These are phyloP conservation scores for Hirtodrosophila trivittata DNA, from an alignment of 2,888 invertebrate species.

Conservation along the genomic window DNA sequence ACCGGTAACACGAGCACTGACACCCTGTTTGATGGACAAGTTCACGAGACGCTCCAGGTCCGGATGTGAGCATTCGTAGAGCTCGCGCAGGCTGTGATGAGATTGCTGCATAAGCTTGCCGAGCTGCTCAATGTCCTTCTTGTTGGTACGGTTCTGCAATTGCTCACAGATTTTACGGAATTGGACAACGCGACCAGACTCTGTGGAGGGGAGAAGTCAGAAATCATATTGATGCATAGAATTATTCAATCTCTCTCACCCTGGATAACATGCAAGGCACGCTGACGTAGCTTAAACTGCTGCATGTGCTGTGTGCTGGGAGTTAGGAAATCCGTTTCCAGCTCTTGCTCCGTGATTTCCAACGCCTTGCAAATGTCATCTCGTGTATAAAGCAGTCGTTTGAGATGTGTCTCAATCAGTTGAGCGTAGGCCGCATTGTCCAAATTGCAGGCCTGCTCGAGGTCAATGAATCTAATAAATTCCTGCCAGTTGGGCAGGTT, in stretches of 20 bases:
- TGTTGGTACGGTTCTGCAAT: slow-evolving; percentile 36
- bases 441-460: slow-evolving; percentile 88
- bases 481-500: slow-evolving; percentile 87
- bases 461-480: slow-evolving; percentile 88
- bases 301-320: slow-evolving; percentile 87
- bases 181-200: slow-evolving; percentile 92
- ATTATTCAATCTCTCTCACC: no score
- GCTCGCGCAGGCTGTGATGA: slow-evolving; percentile 91
- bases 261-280: slow-evolving; percentile 95
- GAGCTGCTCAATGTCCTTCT: slow-evolving; percentile 84
- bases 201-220: slow-evolving; percentile 83
- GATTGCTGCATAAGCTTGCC: slow-evolving; percentile 95
- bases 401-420: slow-evolving; percentile 87
- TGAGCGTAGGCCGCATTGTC: slow-evolving; percentile 88
- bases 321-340: slow-evolving; percentile 88
- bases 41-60: slow-evolving; percentile 93
- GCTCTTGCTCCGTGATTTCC: slow-evolving; percentile 85
- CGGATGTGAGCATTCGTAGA: slow-evolving; percentile 97
- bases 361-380: slow-evolving; percentile 88
- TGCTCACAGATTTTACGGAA: slow-evolving; percentile 88
- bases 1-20: slow-evolving; percentile 97
- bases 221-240: not conserved
- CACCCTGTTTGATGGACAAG: slow-evolving; percentile 87
- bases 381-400: slow-evolving; percentile 88
- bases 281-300: slow-evolving; percentile 91